A percentile compares a stretch with the other conserved stretches of the same genome.
These are phyloP conservation scores for Aplidium turbinatum DNA, from an alignment of 23 tunicate genomes.

Conservation along the genomic window DNA sequence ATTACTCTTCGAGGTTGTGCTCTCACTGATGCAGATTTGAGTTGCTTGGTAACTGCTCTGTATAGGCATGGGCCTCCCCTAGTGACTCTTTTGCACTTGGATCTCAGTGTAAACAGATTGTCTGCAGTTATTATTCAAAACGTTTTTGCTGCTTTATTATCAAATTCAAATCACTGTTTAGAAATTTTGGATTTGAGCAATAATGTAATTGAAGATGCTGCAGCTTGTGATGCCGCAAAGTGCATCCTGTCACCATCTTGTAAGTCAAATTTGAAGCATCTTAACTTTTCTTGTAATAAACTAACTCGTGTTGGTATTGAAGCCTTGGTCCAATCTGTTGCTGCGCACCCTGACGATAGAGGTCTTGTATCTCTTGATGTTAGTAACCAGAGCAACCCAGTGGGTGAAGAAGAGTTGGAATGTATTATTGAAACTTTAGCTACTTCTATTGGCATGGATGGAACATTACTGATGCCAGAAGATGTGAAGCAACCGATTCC, in stretches of 20 bases:
- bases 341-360: background rate
- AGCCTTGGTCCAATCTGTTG: constrained; percentile 21
- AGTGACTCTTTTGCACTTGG: constrained; percentile 29
- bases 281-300: constrained; percentile 44
- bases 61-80: constrained; percentile 9
- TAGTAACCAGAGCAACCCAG: constrained; percentile 58
- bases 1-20: constrained; percentile 57
- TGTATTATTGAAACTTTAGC: constrained; percentile 29
- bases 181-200: constrained; percentile 41
- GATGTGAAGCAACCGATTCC: constrained; percentile 29
- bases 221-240: constrained; percentile 26
- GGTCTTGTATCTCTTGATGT: constrained; percentile 55
- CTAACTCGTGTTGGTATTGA: constrained; percentile 29
- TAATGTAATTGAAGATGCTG: constrained; percentile 46
- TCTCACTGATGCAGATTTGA: constrained; percentile 50
- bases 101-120: constrained; percentile 61
- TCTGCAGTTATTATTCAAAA: constrained; percentile 5
- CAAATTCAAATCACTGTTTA: constrained; percentile 21
- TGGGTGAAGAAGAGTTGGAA: constrained; percentile 59
- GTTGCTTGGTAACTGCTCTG: constrained; percentile 32
- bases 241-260: constrained; percentile 22
- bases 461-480: background rate
- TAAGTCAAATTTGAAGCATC: constrained; percentile 4
- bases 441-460: constrained; percentile 32
- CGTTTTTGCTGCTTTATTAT: constrained; percentile 11